These are phyloP conservation scores for Drosophila falleni DNA, from an alignment of 2,888 invertebrate species.

Conservation along the genomic window DNA sequence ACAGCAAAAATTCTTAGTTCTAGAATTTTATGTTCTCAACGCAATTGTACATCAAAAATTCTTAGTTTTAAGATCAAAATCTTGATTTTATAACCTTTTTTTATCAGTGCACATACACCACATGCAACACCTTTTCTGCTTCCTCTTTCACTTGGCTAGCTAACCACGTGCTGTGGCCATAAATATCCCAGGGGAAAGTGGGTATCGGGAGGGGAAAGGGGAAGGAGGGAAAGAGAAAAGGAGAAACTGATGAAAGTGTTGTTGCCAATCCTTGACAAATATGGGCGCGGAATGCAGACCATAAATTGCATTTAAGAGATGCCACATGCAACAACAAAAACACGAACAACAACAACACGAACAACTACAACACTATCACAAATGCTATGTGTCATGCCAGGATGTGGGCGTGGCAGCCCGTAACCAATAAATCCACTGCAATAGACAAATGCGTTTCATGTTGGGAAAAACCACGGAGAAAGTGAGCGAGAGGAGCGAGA, in stretches of 20 bases:
- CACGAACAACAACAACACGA: neutral
- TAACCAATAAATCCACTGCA: conserved; percentile 65
- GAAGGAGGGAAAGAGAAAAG: neutral
- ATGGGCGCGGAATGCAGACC: conserved; percentile 37
- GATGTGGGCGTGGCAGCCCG: conserved; percentile 44
- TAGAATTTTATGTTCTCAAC: no score
- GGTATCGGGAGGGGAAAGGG: neutral
- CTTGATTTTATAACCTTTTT: no score
- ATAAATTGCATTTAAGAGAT: conserved; percentile 57
- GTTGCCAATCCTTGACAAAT: conserved; percentile 24
- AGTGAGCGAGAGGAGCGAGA: neutral
- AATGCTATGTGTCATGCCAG: conserved; percentile 41
- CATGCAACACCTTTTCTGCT: neutral
- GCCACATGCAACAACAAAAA: conserved; percentile 16
- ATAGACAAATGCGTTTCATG: conserved; percentile 66
- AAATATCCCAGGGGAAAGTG: conserved; percentile 10
- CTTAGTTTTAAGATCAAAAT: no score
- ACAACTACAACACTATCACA: conserved; percentile 4
- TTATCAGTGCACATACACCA: neutral
- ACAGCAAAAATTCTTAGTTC: no score
- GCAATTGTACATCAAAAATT: no score
- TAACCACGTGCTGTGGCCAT: conserved; percentile 23
- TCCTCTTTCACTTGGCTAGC: neutral
- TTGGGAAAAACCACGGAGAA: conserved; percentile 2
- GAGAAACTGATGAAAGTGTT: conserved; percentile 7